phyloP scores from a whole-genome alignment of 2,797 vertebrate genomes.

The Betta splendens region DNA sequence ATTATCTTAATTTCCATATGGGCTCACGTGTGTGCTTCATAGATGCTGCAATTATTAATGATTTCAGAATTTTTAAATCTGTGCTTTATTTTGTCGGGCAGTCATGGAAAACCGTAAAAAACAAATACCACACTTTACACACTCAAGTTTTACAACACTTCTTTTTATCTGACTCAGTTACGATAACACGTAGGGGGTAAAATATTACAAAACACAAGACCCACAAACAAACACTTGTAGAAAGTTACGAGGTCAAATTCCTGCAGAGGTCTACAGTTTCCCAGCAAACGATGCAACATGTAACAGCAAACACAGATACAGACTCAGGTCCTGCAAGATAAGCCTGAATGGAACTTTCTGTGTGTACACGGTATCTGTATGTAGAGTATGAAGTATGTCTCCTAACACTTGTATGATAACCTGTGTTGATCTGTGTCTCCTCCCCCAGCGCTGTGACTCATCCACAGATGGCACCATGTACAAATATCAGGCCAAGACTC shows the following conservation, averaged over 20 bases:
- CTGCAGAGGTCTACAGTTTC: not conserved
- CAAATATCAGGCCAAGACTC: constrained; percentile 79
- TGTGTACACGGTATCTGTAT: not conserved
- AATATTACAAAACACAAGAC: not conserved
- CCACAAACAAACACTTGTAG: constrained; percentile 7
- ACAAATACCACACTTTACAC: no score
- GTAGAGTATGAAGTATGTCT: no score
- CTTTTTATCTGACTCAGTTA: no score
- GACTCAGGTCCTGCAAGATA: not conserved
- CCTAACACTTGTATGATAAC: no score
- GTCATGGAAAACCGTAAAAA: no score
- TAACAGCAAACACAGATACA: not conserved
- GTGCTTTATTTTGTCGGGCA: no score
- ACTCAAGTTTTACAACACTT: no score
- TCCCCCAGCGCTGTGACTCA: constrained; percentile 76
- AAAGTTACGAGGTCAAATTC: not conserved
- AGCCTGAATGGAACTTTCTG: not conserved
- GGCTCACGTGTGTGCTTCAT: no score
- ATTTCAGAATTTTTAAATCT: no score
- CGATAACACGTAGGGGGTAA: constrained; percentile 1
- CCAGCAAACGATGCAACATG: not conserved
- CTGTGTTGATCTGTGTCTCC: constrained; percentile 23
- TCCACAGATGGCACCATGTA: constrained; percentile 81
- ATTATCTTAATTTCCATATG: no score
- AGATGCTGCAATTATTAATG: no score